Base-by-base conservation (phyloP, 1,140 invertebrate species). In the Brachionus angularis region DNA sequence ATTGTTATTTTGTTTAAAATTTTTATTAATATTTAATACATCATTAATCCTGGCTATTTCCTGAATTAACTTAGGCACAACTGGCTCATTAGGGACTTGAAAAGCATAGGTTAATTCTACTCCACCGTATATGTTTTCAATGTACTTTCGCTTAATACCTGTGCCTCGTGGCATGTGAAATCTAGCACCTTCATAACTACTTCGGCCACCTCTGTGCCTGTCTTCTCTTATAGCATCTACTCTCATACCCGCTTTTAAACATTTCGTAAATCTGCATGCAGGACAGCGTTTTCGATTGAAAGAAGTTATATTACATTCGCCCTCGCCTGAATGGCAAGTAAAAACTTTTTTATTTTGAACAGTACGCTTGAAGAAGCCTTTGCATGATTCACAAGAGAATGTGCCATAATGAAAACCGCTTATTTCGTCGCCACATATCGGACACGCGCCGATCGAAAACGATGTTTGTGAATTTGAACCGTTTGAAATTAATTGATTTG, bases 331-430 rank as follows among this genome's bases (percentile, higher is more conserved):
- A 49, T 95, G 85, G 79, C 94, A 98, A 72, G 92, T 89, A 81
- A 96, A 97, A 78, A 93, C 91, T 82, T 96, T 96, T 58, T 93
- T 87, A 79, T 98, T 98, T 83, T 97, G 93, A 3, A 97, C 94
- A 44, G 93, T 97, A 73, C 94, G 85, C 81, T 97, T 96, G 83
- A 98, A 98, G 81, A 98, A 98, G 3, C 94, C 94, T 84, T 98
- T 98, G 75, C 85, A 97, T 10, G 90, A 93, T 79, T 97, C 93
- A 82, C 93, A 97, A 10, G 91, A 93, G 80, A 95, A 96, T 75
- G 96, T 96, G 10, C 79, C 80, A 76, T 82, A 82, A 71, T 82
- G 80, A 72, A 79, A 82, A 72, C 80, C 80, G 79, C 75, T 5
- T 74, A 94, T 93, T 79, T 93, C 91, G 79, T 96, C 92, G 0